Base-by-base conservation (phyloP, 1,140 invertebrate genomes). In the Camponotus vicinus region DNA sequence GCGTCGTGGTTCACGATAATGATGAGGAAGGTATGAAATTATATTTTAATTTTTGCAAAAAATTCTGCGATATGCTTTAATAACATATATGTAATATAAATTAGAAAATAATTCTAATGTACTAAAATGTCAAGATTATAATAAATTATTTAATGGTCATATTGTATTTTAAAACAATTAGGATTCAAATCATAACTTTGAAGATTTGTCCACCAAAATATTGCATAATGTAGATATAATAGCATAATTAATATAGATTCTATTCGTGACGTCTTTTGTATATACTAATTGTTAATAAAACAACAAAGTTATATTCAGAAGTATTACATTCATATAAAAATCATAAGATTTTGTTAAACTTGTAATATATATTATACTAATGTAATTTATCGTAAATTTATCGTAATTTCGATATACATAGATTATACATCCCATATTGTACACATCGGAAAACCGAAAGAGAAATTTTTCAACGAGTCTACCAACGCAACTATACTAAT, bases 1-100 rank as follows among this genome's bases (percentile, higher is more conserved):
- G 94, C 79, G 94, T 94, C 5, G 90, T 94, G 86, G 86, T 95
- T n/a, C 90, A 92, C 18, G 92, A 94, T 15, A 86, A 92, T 1
- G 91, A 94, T n/a, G 83, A 89, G 27, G 87, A 93, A 84, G 91
- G 84, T 92, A 86, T 63, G 37, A 13, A 70, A 67, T 40, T 11
- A 13, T 6, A 3, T 49, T 37, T 15, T 32, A 21, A 32, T 4
- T 66, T 78, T 77, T 15, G 7, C 52, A 57, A 34, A 11, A 55
- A 34, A 9, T 37, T 4, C 6, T 6, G 15, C 0, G 18, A 21
- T 37, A 37, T 40, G 37, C 21, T 37, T 37, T 40, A 73, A 40
- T 40, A n/a, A 13, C 32, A 55, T 55, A n/a, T 55, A 49, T 34
- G 1, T 11, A 40, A n/a, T 37, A 57, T 21, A 37, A 42, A 42